A percentile compares a stretch with the other conserved stretches of the same genome.
These are phyloP conservation scores for Dicentrarchus labrax DNA, from an alignment of 2,113 vertebrate genomes.

Conservation along the genomic window DNA sequence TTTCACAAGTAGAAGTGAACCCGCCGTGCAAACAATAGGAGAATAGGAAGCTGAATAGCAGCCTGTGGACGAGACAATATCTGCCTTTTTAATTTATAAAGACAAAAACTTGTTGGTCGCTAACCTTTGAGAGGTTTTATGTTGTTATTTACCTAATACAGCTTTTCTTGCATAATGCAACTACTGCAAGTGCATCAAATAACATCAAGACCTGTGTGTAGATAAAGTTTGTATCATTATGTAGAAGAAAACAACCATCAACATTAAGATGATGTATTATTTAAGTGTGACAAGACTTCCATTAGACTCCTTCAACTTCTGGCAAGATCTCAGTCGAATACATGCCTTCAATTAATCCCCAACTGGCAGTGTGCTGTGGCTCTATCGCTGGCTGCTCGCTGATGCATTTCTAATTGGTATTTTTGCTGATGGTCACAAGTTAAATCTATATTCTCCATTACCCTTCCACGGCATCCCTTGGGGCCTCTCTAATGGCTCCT, in stretches of 20 bases:
- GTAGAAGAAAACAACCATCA: neutral
- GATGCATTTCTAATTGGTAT: constrained; percentile 83
- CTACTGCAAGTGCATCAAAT: neutral
- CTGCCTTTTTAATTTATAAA: neutral
- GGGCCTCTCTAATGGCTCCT: constrained; percentile 76
- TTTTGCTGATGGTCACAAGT: constrained; percentile 83
- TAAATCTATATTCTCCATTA: constrained; percentile 84
- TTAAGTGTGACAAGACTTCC: constrained; percentile 32
- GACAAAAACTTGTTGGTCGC: neutral
- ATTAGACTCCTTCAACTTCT: constrained; percentile 50
- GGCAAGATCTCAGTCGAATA: constrained; percentile 45
- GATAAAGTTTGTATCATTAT: neutral
- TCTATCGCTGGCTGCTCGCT: constrained; percentile 60
- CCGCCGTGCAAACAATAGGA: neutral
- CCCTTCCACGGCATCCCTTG: constrained; percentile 61
- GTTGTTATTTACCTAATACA: neutral
- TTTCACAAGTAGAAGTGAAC: constrained; percentile 11
- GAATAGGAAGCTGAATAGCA: neutral
- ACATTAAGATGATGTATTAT: constrained; percentile 18
- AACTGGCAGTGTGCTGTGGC: constrained; percentile 52
- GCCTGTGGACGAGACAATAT: neutral
- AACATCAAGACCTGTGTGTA: neutral
- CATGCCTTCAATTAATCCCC: constrained; percentile 66
- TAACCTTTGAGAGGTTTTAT: constrained; percentile 2
- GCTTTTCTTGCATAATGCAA: neutral